Base-by-base conservation (phyloP, 1,140 invertebrate species). In the Lerema accius region DNA sequence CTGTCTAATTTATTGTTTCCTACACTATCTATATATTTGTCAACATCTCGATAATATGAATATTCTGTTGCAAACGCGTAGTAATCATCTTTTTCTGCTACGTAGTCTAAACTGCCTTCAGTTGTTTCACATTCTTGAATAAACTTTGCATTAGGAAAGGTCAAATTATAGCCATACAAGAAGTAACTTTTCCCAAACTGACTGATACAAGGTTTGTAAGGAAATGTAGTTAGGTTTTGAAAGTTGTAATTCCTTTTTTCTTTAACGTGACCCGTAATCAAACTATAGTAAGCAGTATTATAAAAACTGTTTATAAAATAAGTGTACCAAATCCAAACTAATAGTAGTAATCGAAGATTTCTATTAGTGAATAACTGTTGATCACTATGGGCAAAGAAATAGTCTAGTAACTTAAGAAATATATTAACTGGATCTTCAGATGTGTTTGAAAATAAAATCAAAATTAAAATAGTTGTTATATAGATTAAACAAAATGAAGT, bases 231-330 rank as follows among this genome's bases (percentile, higher is more conserved):
- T 5, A 82, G 55, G 40, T 72, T 65, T 3, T 46, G 37, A 7
- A 42, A 40, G 6, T 48, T 9, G 39, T 61, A 49, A 23, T 69
- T 45, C 6, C 28, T 19, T 32, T 45, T 65, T 26, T 65, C 56
- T 11, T 73, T 69, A 10, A 71, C 48, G 28, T 62, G 67, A 1
- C 67, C 64, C 6, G 82, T 76, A n/a, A 76, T 63, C 46, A 82
- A 63, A 61, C 72, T 83, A 16, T 59, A 73, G 42, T 76, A 69
- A 19, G 70, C 73, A 10, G 80, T 79, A 28, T 64, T 80, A 45
- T 85, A 85, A 60, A 85, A 82, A 43, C 59, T 82, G 0, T 14
- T 66, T 4, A 85, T 72, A n/a, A 78, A 83, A 64, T 78, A 85
- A 40, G 80, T 71, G 40, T 80, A 85, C 73, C 69, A 74, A 65